These are phyloP conservation scores for Hypercompe scribonia DNA, from an alignment of 2,888 invertebrate genomes.

Conservation along the genomic window DNA sequence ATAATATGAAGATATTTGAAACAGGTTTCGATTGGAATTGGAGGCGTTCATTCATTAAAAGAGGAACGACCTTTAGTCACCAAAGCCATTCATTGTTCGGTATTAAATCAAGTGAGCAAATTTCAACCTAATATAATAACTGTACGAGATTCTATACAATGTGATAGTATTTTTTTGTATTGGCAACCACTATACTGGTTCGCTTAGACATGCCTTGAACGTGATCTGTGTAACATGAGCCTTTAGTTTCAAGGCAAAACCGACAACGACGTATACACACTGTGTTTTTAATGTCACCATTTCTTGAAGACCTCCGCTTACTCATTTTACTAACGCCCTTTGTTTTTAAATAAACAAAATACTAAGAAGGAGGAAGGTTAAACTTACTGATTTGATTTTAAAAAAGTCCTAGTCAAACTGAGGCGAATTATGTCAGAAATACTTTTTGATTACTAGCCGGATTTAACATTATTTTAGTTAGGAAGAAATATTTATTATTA, in stretches of 20 bases:
- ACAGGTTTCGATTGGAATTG: constrained; percentile 63
- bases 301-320: constrained; percentile 66
- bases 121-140: constrained; percentile 49
- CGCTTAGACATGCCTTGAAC: constrained; percentile 80
- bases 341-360: constrained; percentile 51
- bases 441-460: constrained; percentile 82
- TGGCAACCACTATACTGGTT: constrained; percentile 62
- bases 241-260: constrained; percentile 80
- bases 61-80: constrained; percentile 52
- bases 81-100: constrained; percentile 39
- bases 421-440: constrained; percentile 84
- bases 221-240: constrained; percentile 84
- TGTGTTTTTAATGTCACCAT: constrained; percentile 65
- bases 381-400: constrained; percentile 71
- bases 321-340: constrained; percentile 58
- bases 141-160: constrained; percentile 60
- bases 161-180: constrained; percentile 65
- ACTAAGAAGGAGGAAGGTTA: constrained; percentile 64
- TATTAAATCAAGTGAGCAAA: constrained; percentile 35
- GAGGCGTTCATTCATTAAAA: constrained; percentile 57
- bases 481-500: too few relatives aligned
- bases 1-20: constrained; percentile 57
- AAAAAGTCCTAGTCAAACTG: constrained; percentile 77
- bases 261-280: constrained; percentile 72
- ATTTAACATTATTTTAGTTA: constrained; percentile 76